Percentiles rank a stretch among this genome's conserved stretches.
phyloP scores from a whole-genome alignment of 2,888 invertebrate species.

The Aproaerema taeniolella region DNA sequence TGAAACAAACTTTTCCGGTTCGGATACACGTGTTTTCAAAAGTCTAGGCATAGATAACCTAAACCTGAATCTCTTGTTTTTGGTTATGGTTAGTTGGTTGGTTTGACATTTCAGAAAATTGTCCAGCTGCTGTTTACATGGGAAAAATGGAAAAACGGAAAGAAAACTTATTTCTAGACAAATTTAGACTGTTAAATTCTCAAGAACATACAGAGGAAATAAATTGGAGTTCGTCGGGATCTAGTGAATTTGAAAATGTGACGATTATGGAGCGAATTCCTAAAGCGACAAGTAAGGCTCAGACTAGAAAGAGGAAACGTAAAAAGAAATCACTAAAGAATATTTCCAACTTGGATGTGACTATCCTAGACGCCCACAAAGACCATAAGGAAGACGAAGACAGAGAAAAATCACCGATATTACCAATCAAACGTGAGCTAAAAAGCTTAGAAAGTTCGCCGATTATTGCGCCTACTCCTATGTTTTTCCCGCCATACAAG shows the following conservation, averaged over 20 bases:
- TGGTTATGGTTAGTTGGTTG: background rate
- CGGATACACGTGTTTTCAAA: slow-evolving; percentile 7
- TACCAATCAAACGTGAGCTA: slow-evolving; percentile 3
- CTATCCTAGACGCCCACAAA: slow-evolving; percentile 31
- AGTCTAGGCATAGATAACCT: too few relatives aligned
- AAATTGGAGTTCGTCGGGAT: slow-evolving; percentile 56
- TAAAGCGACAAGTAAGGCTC: slow-evolving; percentile 22
- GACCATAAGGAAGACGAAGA: slow-evolving; percentile 18
- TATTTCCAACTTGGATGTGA: slow-evolving; percentile 47
- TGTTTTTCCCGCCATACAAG: slow-evolving; percentile 19
- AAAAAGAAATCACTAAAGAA: slow-evolving; percentile 41
- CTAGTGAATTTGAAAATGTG: slow-evolving; percentile 51
- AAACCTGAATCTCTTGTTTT: background rate
- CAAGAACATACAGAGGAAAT: slow-evolving; percentile 55
- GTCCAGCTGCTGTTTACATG: too few relatives aligned
- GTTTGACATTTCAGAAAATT: slow-evolving; percentile 1
- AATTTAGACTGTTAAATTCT: slow-evolving; percentile 50
- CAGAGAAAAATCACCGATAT: slow-evolving; percentile 31
- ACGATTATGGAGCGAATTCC: slow-evolving; percentile 23
- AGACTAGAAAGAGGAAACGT: slow-evolving; percentile 46
- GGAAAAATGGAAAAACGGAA: slow-evolving; percentile 40
- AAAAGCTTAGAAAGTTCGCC: slow-evolving; percentile 28
- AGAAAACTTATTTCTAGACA: slow-evolving; percentile 43
- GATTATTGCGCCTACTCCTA: slow-evolving; percentile 24
- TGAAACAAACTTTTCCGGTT: background rate